A percentile compares a stretch with the other conserved stretches of the same genome.
phyloP scores from a whole-genome alignment of 2,113 vertebrate genomes.

The Neolamprologus toae region DNA sequence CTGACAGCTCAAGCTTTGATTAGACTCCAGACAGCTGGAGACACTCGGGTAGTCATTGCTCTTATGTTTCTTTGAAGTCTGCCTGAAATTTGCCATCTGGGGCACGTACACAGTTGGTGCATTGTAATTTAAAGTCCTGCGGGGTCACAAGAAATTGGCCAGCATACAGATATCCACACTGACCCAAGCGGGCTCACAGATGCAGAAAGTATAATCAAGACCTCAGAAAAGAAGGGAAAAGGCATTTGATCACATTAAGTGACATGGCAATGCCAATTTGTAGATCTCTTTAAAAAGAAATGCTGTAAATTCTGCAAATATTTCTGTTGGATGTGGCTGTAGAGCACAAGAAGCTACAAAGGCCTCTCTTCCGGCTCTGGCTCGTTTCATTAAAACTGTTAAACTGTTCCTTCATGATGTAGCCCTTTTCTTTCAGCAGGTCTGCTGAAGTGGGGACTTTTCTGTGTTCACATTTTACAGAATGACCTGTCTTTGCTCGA shows the following conservation, averaged over 20 bases:
- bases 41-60: background rate
- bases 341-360: background rate
- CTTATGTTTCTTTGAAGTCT: background rate
- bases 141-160: background rate
- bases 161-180: background rate
- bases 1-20: background rate
- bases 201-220: background rate
- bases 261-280: background rate
- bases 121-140: background rate
- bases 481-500: background rate
- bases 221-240: background rate
- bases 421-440: background rate
- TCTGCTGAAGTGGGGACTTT: background rate
- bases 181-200: background rate
- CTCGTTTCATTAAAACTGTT: background rate
- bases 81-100: background rate
- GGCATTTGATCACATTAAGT: background rate
- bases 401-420: background rate
- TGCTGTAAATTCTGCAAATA: background rate
- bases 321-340: background rate
- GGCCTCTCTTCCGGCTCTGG: background rate
- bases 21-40: background rate
- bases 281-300: background rate
- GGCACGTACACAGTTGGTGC: background rate
- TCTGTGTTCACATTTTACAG: background rate